phyloP scores from a whole-genome alignment of 2,113 vertebrate species.

The Thalassoma bifasciatum region DNA sequence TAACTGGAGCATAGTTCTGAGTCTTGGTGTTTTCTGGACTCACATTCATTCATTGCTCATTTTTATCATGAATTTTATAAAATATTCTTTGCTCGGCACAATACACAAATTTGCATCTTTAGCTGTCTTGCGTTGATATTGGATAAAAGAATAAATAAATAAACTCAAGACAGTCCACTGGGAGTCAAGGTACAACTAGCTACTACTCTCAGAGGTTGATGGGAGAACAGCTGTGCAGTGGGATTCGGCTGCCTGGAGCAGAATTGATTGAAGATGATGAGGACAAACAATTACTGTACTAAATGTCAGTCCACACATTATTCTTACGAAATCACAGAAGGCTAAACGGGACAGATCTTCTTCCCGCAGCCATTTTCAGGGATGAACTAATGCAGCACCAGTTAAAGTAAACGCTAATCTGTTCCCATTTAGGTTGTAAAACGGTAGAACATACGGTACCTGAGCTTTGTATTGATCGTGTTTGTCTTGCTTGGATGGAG shows the following conservation, averaged over 20 bases:
- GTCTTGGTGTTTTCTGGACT: too few species aligned
- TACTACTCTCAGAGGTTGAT: constrained; percentile 52
- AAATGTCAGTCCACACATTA: constrained; percentile 19
- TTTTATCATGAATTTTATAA: too few species aligned
- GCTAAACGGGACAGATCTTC: constrained; percentile 31
- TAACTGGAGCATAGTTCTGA: too few species aligned
- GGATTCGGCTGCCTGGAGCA: constrained; percentile 45
- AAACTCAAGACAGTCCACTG: not conserved
- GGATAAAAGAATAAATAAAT: too few species aligned
- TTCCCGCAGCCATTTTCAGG: constrained; percentile 35
- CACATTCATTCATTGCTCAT: too few species aligned
- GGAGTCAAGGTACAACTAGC: constrained; percentile 28
- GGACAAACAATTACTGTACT: constrained; percentile 59
- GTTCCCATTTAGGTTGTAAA: constrained; percentile 26
- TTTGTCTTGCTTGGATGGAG: constrained; percentile 35
- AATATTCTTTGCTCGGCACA: too few species aligned
- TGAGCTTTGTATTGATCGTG: constrained; percentile 54
- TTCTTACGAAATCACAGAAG: constrained; percentile 44
- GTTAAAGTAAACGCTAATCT: constrained; percentile 49
- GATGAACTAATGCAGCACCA: constrained; percentile 45
- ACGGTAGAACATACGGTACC: constrained; percentile 13
- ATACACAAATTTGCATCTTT: too few species aligned
- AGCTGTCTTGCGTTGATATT: too few species aligned
- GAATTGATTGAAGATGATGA: constrained; percentile 65
- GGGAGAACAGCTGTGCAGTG: constrained; percentile 38